Evolutionary conservation across 2,113 vertebrate genomes (phyloP).

Genomic region (Myotis yumanensis): DNA sequence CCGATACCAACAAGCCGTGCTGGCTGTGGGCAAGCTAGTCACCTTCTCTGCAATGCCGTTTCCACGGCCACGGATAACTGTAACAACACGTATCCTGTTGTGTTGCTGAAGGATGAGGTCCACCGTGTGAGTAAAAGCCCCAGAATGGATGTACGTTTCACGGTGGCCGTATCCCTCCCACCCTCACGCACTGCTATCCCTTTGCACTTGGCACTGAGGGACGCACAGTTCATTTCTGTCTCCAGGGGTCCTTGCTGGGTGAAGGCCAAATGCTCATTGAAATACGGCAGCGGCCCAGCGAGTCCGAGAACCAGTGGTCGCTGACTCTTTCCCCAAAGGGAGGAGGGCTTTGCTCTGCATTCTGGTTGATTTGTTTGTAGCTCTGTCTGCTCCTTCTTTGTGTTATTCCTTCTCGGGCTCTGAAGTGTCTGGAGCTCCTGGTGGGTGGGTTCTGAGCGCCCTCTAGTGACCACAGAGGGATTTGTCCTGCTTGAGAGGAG

Average conservation of each 20-base stretch:
- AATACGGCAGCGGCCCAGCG: no score
- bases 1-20: background rate
- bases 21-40: background rate
- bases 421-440: background rate
- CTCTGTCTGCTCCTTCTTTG: background rate
- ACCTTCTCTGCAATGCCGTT: background rate
- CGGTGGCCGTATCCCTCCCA: background rate
- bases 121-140: background rate
- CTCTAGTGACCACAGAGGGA: constrained; percentile 34
- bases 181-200: background rate
- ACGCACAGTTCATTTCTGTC: background rate
- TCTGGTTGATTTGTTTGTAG: background rate
- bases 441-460: constrained; percentile 1
- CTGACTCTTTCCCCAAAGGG: background rate
- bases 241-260: background rate
- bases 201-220: background rate
- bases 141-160: no score
- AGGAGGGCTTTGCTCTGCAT: background rate
- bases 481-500: background rate
- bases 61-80: background rate
- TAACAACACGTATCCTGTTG: background rate
- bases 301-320: background rate
- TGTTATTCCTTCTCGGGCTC: background rate
- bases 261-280: background rate
- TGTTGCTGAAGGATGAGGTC: background rate